Conservation (phyloP, 2,113 vertebrate species). For the Saccopteryx bilineata region DNA sequence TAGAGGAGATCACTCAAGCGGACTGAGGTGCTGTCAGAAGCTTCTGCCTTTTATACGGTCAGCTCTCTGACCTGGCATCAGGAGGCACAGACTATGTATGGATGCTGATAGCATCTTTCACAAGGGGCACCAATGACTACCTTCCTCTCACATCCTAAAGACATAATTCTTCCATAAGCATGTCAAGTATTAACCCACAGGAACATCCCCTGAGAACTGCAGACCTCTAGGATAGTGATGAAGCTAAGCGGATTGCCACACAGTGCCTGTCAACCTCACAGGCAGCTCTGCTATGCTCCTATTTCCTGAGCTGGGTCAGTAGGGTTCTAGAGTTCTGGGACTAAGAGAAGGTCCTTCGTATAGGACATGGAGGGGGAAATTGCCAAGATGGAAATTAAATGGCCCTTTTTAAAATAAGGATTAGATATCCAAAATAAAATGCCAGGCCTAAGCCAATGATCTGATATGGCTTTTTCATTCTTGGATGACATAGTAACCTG, state of each 20-base stretch:
- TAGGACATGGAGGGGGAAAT: neutral
- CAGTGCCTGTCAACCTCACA: neutral
- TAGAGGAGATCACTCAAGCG: neutral
- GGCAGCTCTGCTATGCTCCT: constrained; percentile 70
- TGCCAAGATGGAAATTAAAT: neutral
- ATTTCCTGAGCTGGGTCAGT: neutral
- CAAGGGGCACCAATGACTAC: constrained; percentile 10
- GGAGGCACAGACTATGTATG: neutral
- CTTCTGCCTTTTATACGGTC: constrained; percentile 67
- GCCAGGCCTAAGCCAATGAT: neutral
- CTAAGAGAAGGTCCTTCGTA: neutral
- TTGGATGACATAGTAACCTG: neutral
- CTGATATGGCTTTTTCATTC: neutral
- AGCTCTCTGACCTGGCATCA: neutral
- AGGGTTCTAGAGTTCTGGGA: neutral
- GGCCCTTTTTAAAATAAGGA: neutral
- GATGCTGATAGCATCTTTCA: constrained; percentile 44
- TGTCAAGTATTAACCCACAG: constrained; percentile 40
- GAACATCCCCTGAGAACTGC: neutral
- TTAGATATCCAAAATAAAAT: neutral
- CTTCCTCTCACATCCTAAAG: constrained; percentile 42
- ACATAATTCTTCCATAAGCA: constrained; percentile 48
- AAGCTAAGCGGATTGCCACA: neutral
- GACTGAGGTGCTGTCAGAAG: neutral
- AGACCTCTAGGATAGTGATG: neutral